Conservation (phyloP, 2,797 vertebrate species). For the Ambastaia sidthimunki region DNA sequence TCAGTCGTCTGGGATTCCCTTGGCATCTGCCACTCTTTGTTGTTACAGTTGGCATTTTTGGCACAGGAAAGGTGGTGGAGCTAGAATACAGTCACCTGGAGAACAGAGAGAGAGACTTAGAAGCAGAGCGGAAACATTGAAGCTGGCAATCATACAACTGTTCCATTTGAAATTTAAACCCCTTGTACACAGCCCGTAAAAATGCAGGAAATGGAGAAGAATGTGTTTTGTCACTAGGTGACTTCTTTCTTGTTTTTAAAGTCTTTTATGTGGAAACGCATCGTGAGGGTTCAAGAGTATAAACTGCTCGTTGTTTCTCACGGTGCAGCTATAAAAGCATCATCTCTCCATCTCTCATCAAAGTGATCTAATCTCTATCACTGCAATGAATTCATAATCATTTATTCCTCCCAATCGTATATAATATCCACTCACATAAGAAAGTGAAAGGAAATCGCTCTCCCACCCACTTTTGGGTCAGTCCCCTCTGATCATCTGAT, state of each 20-base stretch:
- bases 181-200: conserved; percentile 40
- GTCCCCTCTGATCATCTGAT: conserved; percentile 26
- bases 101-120: conserved; percentile 39
- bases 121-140: conserved; percentile 21
- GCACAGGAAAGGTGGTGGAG: conserved; percentile 63
- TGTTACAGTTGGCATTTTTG: conserved; percentile 85
- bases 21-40: conserved; percentile 87
- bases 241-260: conserved; percentile 31
- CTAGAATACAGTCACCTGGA: conserved; percentile 42
- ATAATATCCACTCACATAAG: conserved; percentile 14
- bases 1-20: conserved; percentile 86
- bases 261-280: conserved; percentile 44
- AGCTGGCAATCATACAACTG: conserved; percentile 19
- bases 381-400: conserved; percentile 5
- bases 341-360: conserved; percentile 22
- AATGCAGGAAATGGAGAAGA: conserved; percentile 39
- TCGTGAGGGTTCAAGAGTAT: conserved; percentile 30
- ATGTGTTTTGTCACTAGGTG: conserved; percentile 47
- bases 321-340: conserved; percentile 31
- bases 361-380: conserved; percentile 8
- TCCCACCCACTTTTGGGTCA: neutral
- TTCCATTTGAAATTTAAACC: conserved; percentile 43
- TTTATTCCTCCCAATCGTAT: conserved; percentile 19
- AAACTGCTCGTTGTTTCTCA: conserved; percentile 41
- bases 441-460: neutral